Percentiles rank a stretch among this genome's conserved stretches.
These are phyloP conservation scores for Drosophila orena DNA, from an alignment of 1,140 invertebrate species.

Conservation along the genomic window DNA sequence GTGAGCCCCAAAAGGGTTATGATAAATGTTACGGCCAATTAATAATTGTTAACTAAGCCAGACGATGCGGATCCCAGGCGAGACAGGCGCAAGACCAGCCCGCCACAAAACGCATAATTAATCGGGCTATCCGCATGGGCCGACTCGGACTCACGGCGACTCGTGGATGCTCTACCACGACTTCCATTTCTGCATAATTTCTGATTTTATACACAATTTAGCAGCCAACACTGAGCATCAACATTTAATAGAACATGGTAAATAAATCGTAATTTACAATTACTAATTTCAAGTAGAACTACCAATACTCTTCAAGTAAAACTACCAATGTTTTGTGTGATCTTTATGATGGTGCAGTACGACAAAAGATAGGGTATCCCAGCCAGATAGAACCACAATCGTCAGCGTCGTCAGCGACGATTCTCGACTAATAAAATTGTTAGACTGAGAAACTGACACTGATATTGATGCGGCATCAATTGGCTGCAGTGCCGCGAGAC, in stretches of 20 bases:
- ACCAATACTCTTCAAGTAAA: too few species aligned
- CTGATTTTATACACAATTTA: too few species aligned
- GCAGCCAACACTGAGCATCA: too few species aligned
- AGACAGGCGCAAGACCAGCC: slow-evolving; percentile 13
- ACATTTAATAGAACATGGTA: too few species aligned
- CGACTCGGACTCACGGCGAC: background rate
- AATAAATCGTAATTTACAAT: too few species aligned
- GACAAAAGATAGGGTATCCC: slow-evolving; percentile 1
- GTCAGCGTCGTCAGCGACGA: background rate
- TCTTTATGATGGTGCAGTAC: too few species aligned
- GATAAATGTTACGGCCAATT: slow-evolving; percentile 84
- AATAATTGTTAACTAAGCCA: slow-evolving; percentile 83
- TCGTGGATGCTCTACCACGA: background rate
- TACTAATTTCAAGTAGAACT: too few species aligned
- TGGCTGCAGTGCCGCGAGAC: slow-evolving; percentile 43
- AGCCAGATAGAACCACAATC: background rate
- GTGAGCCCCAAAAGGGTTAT: slow-evolving; percentile 40
- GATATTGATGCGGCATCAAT: slow-evolving; percentile 37
- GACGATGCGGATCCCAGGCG: slow-evolving; percentile 56
- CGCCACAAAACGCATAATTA: slow-evolving; percentile 38
- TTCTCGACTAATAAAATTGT: slow-evolving; percentile 74
- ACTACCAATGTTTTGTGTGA: too few species aligned
- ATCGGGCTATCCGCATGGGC: slow-evolving; percentile 4
- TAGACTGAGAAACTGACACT: slow-evolving; percentile 66
- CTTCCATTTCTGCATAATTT: too few species aligned